These are phyloP conservation scores for Metalampra italica DNA, from an alignment of 2,888 invertebrate species.

Conservation along the genomic window DNA sequence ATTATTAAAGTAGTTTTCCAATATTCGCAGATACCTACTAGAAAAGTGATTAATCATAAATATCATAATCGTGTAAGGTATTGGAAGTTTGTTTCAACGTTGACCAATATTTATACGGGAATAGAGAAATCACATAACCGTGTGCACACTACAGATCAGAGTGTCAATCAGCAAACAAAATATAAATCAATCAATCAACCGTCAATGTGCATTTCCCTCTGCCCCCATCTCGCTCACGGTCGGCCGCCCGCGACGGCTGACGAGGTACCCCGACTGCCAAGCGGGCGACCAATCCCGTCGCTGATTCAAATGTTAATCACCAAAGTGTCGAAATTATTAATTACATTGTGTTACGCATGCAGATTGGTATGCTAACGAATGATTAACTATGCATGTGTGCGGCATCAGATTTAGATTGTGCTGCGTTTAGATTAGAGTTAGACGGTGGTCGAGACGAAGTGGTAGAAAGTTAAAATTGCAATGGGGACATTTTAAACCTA, in stretches of 20 bases:
- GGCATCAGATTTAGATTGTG: conserved; percentile 30
- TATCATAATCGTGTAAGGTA: too few relatives aligned
- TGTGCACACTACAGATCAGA: not conserved
- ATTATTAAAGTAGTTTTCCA: too few relatives aligned
- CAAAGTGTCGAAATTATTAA: conserved; percentile 75
- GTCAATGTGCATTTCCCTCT: conserved; percentile 11
- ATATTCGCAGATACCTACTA: too few relatives aligned
- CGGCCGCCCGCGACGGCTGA: conserved; percentile 30
- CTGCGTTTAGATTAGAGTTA: conserved; percentile 11
- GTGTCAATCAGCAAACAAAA: conserved; percentile 15
- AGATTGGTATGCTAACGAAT: conserved; percentile 75
- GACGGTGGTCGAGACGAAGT: not conserved
- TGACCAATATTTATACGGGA: too few relatives aligned
- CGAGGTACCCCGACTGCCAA: conserved; percentile 15
- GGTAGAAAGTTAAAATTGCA: not conserved
- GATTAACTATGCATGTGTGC: conserved; percentile 69
- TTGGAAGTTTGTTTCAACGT: too few relatives aligned
- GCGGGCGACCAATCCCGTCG: conserved; percentile 41
- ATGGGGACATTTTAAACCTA: too few relatives aligned
- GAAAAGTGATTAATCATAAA: too few relatives aligned
- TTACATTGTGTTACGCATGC: conserved; percentile 69
- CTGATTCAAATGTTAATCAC: conserved; percentile 72
- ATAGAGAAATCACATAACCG: too few relatives aligned
- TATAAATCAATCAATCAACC: conserved; percentile 22
- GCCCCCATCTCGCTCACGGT: conserved; percentile 24